phyloP scores from a whole-genome alignment of 2,797 vertebrate species.

The Lates japonicus region DNA sequence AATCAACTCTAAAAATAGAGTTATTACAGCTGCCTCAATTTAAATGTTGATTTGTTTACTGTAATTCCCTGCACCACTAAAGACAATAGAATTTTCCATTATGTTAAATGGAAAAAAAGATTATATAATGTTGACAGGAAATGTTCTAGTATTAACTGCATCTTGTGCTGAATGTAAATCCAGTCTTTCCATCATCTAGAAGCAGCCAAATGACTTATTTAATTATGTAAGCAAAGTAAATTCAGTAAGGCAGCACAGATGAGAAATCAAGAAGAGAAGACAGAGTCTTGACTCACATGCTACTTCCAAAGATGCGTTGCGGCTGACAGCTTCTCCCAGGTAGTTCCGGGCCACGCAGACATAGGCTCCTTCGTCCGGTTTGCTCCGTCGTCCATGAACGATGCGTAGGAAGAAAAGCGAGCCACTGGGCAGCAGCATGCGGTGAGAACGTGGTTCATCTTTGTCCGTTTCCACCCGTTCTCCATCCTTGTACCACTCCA shows the following conservation, averaged over 20 bases:
- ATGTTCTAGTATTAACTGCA: constrained; percentile 18
- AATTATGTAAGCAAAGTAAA: neutral
- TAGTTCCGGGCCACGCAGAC: constrained; percentile 98
- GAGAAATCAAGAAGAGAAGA: neutral
- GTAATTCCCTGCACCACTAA: constrained; percentile 27
- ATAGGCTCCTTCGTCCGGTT: constrained; percentile 97
- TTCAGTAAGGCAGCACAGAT: constrained; percentile 10
- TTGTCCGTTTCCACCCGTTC: constrained; percentile 98
- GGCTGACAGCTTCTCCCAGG: constrained; percentile 97
- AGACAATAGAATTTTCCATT: constrained; percentile 46
- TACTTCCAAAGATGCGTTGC: constrained; percentile 98
- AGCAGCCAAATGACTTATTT: neutral
- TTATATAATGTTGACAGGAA: constrained; percentile 29
- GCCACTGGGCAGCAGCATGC: constrained; percentile 97
- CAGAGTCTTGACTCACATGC: constrained; percentile 92
- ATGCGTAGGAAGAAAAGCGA: constrained; percentile 98
- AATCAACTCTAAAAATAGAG: constrained; percentile 40
- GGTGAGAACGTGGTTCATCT: constrained; percentile 96
- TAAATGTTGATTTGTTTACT: constrained; percentile 59
- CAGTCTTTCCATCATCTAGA: constrained; percentile 36
- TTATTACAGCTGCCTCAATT: constrained; percentile 44
- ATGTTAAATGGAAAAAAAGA: constrained; percentile 42
- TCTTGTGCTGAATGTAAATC: constrained; percentile 42
- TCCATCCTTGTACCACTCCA: constrained; percentile 99
- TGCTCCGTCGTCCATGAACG: constrained; percentile 96